Evolutionary conservation across 2,113 vertebrate genomes (phyloP).

Genomic region (Entosphenus tridentatus): DNA sequence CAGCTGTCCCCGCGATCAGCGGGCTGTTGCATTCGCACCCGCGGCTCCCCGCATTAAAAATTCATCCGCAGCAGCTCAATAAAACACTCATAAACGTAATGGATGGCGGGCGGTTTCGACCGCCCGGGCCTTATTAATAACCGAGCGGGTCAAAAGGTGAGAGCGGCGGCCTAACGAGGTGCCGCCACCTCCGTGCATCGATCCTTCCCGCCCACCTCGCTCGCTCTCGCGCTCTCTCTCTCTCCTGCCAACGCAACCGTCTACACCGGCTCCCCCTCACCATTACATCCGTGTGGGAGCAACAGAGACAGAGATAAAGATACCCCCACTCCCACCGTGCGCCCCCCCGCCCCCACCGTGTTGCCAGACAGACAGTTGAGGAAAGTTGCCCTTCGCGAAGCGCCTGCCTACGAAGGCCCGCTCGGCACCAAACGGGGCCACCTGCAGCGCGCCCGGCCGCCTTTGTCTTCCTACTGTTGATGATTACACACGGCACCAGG

Average conservation of each 20-base stretch:
- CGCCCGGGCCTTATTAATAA: background rate
- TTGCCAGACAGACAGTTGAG: too few species aligned
- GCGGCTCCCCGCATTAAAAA: slow-evolving; percentile 1
- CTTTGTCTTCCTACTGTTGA: too few species aligned
- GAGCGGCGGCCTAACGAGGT: background rate
- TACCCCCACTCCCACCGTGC: too few species aligned
- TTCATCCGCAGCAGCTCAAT: slow-evolving; percentile 4
- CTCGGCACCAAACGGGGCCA: too few species aligned
- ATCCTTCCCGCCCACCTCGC: background rate
- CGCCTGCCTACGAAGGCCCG: too few species aligned
- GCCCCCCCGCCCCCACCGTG: too few species aligned
- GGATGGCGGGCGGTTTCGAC: slow-evolving; percentile 4
- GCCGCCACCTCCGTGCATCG: background rate
- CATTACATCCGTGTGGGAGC: background rate
- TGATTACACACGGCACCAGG: too few species aligned
- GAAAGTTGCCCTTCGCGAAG: too few species aligned
- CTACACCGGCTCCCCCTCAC: background rate
- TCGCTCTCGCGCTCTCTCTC: slow-evolving; percentile 2
- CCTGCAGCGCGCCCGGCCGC: too few species aligned
- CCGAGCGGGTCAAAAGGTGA: background rate
- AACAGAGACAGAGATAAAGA: too few species aligned
- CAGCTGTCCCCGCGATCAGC: too few species aligned
- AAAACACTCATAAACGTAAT: slow-evolving; percentile 6
- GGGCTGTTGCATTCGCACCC: background rate
- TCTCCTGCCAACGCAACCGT: background rate